Conservation (phyloP, 2,113 vertebrate species). For the Garra rufa region DNA sequence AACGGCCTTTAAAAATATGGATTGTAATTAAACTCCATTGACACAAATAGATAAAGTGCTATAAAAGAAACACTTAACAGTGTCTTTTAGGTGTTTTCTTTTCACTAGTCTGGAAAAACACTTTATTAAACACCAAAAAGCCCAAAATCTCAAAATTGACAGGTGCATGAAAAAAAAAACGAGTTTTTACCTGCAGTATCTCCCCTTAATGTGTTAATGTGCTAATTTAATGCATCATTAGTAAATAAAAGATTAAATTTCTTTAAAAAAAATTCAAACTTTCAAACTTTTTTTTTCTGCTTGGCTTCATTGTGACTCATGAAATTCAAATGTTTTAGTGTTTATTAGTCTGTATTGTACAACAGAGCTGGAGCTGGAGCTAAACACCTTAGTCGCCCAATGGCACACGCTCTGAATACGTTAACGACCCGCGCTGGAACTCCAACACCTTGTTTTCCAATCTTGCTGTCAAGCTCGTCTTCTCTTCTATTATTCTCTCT, state of each 20-base stretch:
- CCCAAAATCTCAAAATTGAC: no score
- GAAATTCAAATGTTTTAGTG: not conserved
- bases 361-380: not conserved
- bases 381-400: not conserved
- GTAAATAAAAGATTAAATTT: not conserved
- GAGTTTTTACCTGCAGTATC: no score
- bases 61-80: no score
- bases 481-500: constrained; percentile 25
- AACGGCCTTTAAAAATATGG: no score
- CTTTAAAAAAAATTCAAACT: not conserved
- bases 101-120: no score
- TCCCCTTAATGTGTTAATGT: not conserved
- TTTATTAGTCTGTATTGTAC: not conserved
- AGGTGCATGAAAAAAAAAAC: no score
- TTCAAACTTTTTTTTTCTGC: not conserved
- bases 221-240: not conserved
- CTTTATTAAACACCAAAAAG: no score
- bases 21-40: no score
- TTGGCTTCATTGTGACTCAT: not conserved
- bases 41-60: no score
- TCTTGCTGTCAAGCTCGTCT: constrained; percentile 1
- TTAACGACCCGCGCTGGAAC: not conserved
- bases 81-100: no score
- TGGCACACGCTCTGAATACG: not conserved
- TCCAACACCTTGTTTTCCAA: constrained; percentile 13